Percentiles rank a stretch among this genome's conserved stretches.
These are phyloP conservation scores for Arbacia lixula DNA, from an alignment of 53 echinoderm and acorn worm species.

Conservation along the genomic window DNA sequence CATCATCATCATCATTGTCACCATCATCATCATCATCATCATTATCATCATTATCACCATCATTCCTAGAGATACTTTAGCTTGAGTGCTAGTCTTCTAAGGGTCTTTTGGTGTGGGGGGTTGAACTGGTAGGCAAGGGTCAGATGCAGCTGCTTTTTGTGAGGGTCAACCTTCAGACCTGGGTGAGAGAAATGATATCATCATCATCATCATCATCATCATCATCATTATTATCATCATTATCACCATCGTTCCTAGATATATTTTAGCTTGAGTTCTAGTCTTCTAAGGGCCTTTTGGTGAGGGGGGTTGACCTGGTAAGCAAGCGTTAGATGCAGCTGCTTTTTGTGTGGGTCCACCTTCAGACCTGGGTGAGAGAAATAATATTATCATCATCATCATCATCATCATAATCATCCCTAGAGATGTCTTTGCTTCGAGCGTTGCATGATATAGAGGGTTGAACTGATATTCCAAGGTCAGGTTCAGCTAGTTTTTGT, in stretches of 20 bases:
- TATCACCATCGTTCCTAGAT: constrained; percentile 9
- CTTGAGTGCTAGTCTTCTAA: no score
- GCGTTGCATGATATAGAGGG: constrained; percentile 52
- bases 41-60: neutral
- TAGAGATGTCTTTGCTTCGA: no score
- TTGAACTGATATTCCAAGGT: constrained; percentile 93
- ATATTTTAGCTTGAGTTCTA: no score
- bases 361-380: no score
- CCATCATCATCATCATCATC: neutral
- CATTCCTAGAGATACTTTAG: no score
- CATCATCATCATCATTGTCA: neutral
- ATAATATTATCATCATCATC: no score
- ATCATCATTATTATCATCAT: constrained; percentile 28
- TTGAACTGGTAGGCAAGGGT: constrained; percentile 94
- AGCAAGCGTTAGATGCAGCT: constrained; percentile 95
- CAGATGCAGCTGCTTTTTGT: constrained; percentile 94
- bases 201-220: neutral
- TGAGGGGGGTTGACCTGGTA: constrained; percentile 91
- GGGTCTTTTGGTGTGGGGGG: no score
- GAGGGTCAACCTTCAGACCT: constrained; percentile 91
- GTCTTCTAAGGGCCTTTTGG: constrained; percentile 69
- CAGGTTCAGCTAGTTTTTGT: constrained; percentile 93
- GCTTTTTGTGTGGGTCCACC: constrained; percentile 98
- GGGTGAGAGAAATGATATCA: no score
- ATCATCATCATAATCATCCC: no score